phyloP scores from a whole-genome alignment of 2,113 vertebrate species.

The Tringa solitaria region DNA sequence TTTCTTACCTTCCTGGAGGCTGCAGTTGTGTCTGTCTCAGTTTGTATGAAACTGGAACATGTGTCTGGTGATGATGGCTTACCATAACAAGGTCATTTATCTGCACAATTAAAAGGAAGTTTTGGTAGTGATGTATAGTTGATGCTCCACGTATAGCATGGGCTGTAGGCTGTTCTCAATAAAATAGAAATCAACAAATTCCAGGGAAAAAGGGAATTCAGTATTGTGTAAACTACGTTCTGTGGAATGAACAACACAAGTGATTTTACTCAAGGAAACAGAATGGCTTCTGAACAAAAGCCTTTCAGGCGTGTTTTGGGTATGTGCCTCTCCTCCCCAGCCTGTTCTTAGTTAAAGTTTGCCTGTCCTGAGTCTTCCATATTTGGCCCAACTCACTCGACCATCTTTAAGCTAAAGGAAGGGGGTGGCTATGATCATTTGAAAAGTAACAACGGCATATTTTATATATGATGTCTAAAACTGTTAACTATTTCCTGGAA shows the following conservation, averaged over 20 bases:
- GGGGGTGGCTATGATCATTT: background rate
- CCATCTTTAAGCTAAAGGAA: background rate
- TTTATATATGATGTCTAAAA: background rate
- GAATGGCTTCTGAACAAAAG: background rate
- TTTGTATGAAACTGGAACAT: background rate
- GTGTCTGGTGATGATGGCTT: background rate
- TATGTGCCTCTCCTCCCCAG: background rate
- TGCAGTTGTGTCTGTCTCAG: background rate
- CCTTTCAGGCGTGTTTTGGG: background rate
- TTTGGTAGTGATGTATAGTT: background rate
- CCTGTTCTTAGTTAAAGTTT: background rate
- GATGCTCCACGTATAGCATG: background rate
- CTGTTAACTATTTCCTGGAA: background rate
- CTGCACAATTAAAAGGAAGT: background rate
- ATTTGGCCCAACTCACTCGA: background rate
- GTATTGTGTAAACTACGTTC: background rate
- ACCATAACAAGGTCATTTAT: background rate
- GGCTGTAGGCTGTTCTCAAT: background rate
- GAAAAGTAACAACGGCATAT: background rate
- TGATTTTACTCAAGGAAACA: background rate
- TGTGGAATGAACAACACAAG: background rate
- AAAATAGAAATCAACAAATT: background rate
- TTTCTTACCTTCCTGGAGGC: background rate
- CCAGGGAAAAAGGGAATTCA: background rate
- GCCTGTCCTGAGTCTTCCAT: background rate